Conservation (phyloP, 2,888 invertebrate genomes). For the Crematogaster levior region DNA sequence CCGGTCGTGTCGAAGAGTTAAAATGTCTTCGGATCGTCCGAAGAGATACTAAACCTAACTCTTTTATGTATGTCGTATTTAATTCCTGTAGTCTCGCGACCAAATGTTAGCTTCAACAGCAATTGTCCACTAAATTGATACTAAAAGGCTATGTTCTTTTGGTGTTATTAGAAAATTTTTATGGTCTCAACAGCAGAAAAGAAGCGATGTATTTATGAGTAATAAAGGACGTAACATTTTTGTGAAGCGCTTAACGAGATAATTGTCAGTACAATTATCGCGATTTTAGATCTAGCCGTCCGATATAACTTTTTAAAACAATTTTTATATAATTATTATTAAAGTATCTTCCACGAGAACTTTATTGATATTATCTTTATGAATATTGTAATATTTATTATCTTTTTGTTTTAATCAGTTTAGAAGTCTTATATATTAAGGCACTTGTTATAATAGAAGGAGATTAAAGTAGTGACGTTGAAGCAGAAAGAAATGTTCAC, state of each 20-base stretch:
- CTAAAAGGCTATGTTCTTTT: conserved; percentile 12
- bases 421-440: background rate
- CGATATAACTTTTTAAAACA: background rate
- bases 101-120: background rate
- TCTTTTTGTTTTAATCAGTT: background rate
- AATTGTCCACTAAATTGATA: conserved; percentile 14
- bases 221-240: background rate
- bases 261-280: background rate
- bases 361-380: too few species aligned
- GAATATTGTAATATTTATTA: too few species aligned
- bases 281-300: background rate
- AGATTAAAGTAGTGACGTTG: background rate
- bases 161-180: conserved; percentile 13
- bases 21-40: conserved; percentile 11
- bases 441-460: background rate
- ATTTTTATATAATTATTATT: background rate
- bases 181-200: background rate
- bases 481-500: conserved; percentile 1
- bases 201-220: background rate
- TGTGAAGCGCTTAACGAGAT: background rate
- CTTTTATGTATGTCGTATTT: conserved; percentile 40
- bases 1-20: conserved; percentile 46
- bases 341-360: background rate
- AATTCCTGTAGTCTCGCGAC: conserved; percentile 8
- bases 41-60: conserved; percentile 19